These are phyloP conservation scores for Sinocyclocheilus maitianheensis DNA, from an alignment of 2,113 vertebrate species.

Conservation along the genomic window DNA sequence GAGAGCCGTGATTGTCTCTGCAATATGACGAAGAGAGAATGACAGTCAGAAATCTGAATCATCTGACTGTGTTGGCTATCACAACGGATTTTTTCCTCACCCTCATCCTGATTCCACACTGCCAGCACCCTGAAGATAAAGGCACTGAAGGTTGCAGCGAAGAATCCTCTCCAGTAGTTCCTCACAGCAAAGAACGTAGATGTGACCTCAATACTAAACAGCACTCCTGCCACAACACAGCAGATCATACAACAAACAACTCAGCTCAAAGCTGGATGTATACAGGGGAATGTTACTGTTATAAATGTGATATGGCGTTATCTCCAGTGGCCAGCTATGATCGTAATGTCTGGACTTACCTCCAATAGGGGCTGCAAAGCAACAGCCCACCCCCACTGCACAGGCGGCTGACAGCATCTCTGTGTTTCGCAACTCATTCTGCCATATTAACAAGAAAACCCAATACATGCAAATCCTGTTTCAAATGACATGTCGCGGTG, in stretches of 20 bases:
- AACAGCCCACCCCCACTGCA: constrained; percentile 95
- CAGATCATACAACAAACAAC: constrained; percentile 11
- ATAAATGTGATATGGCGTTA: constrained; percentile 28
- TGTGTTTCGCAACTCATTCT: constrained; percentile 96
- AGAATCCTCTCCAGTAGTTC: constrained; percentile 99
- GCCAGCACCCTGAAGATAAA: constrained; percentile 98
- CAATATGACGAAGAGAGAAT: constrained; percentile 35
- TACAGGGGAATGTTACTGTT: not conserved
- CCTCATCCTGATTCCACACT: constrained; percentile 97
- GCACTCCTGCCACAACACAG: constrained; percentile 80
- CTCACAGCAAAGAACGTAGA: constrained; percentile 97
- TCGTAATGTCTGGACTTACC: constrained; percentile 77
- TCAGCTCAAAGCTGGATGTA: not conserved
- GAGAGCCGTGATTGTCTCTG: constrained; percentile 97
- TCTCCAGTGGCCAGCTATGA: constrained; percentile 49
- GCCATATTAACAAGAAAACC: constrained; percentile 70
- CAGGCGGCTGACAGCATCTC: constrained; percentile 98
- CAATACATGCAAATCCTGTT: constrained; percentile 33
- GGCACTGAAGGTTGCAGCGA: constrained; percentile 96
- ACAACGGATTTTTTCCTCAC: constrained; percentile 78
- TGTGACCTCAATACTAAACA: constrained; percentile 98
- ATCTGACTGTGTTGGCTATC: constrained; percentile 5
- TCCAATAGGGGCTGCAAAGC: constrained; percentile 96
- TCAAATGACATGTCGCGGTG: constrained; percentile 6
- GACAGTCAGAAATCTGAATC: constrained; percentile 1